Evolutionary conservation across 2,113 vertebrate genomes (phyloP).

Genomic region (Dendropsophus ebraccatus): DNA sequence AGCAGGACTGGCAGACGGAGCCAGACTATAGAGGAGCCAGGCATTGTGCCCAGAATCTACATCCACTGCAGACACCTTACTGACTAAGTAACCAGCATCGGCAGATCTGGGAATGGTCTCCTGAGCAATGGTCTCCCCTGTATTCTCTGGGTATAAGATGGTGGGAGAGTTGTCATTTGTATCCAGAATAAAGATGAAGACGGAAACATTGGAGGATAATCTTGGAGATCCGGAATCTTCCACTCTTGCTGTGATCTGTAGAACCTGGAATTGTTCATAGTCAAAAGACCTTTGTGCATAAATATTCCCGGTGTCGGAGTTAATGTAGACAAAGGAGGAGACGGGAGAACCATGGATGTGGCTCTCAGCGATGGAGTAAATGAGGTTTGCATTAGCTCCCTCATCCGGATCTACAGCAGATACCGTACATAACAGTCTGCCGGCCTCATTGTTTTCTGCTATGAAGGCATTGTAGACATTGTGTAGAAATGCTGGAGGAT

Average conservation of each 20-base stretch:
- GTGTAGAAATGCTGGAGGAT: conserved; percentile 75
- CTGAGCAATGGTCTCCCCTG: conserved; percentile 75
- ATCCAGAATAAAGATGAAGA: conserved; percentile 78
- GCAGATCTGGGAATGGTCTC: conserved; percentile 78
- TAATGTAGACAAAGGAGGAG: conserved; percentile 81
- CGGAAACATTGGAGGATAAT: conserved; percentile 67
- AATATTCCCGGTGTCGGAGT: conserved; percentile 78
- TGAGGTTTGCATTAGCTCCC: conserved; percentile 75
- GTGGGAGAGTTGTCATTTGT: conserved; percentile 78
- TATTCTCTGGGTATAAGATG: conserved; percentile 77
- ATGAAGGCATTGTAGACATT: conserved; percentile 76
- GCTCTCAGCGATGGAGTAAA: conserved; percentile 75
- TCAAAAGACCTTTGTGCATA: conserved; percentile 80
- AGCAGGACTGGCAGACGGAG: conserved; percentile 80
- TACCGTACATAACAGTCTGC: conserved; percentile 80
- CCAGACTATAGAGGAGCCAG: conserved; percentile 81
- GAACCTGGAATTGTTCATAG: conserved; percentile 75
- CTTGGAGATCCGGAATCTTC: conserved; percentile 74
- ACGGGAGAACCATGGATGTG: conserved; percentile 72
- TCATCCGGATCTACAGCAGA: conserved; percentile 78
- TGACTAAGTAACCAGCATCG: conserved; percentile 81
- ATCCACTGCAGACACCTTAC: conserved; percentile 87
- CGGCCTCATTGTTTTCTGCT: conserved; percentile 78
- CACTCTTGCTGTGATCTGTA: conserved; percentile 71
- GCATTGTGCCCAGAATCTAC: conserved; percentile 85